phyloP scores from a whole-genome alignment of 1,140 invertebrate species.

The Platyscapa corneri region DNA sequence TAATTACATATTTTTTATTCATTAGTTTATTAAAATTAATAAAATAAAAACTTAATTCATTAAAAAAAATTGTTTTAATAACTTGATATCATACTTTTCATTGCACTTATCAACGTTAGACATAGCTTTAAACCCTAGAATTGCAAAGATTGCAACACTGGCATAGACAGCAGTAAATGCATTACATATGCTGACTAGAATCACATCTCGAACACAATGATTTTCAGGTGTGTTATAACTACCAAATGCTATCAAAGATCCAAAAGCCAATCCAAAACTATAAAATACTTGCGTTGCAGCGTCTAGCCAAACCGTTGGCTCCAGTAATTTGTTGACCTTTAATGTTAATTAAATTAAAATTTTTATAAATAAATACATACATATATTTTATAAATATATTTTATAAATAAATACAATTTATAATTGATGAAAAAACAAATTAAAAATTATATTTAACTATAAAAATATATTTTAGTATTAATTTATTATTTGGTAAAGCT shows the following conservation, averaged over 20 bases:
- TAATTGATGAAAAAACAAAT: no score
- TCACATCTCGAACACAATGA: constrained; percentile 92
- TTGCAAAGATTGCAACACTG: constrained; percentile 92
- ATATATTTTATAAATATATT: background rate
- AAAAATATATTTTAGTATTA: no score
- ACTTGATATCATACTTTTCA: constrained; percentile 76
- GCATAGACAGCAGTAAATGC: constrained; percentile 95
- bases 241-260: constrained; percentile 92
- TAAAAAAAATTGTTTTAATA: background rate
- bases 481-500: no score
- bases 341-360: constrained; percentile 29
- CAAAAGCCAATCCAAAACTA: constrained; percentile 94
- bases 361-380: background rate
- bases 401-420: no score
- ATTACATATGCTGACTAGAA: constrained; percentile 92
- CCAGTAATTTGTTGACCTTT: constrained; percentile 85
- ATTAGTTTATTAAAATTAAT: no score
- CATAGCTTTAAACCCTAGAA: constrained; percentile 90
- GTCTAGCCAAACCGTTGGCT: constrained; percentile 92
- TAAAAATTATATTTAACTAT: no score
- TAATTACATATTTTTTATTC: no score
- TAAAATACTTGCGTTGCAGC: constrained; percentile 97
- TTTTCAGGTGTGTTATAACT: constrained; percentile 93
- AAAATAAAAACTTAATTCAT: background rate
- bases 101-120: constrained; percentile 87